Conservation (phyloP, 1,140 invertebrate species). For the Drosophila kepulauana region DNA sequence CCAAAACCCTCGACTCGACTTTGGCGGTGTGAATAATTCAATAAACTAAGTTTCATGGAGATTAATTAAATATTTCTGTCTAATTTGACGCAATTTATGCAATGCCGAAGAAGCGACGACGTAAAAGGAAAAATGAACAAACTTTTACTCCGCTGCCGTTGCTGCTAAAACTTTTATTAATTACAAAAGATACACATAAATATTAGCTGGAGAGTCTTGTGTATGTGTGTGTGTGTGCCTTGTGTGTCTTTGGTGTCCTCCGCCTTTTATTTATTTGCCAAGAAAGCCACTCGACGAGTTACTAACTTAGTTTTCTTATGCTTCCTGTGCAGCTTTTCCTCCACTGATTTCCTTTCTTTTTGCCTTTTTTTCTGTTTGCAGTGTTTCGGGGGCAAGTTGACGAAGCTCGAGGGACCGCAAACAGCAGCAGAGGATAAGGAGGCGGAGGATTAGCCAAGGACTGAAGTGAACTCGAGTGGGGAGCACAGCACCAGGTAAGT, state of each 20-base stretch:
- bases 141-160: slow-evolving; percentile 43
- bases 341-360: neutral
- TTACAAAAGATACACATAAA: slow-evolving; percentile 80
- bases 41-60: slow-evolving; percentile 77
- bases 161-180: slow-evolving; percentile 80
- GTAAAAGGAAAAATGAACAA: slow-evolving; percentile 67
- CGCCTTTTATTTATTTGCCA: slow-evolving; percentile 33
- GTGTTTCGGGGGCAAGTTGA: slow-evolving; percentile 38
- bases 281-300: slow-evolving; percentile 61
- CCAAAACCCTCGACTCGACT: neutral
- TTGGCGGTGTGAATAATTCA: slow-evolving; percentile 70
- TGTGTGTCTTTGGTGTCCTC: neutral
- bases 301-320: slow-evolving; percentile 64
- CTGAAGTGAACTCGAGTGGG: neutral
- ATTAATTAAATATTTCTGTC: slow-evolving; percentile 84
- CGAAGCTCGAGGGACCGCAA: slow-evolving; percentile 35
- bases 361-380: slow-evolving; percentile 23
- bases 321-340: slow-evolving; percentile 29
- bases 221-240: too few relatives aligned
- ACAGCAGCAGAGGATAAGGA: neutral
- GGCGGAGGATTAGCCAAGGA: slow-evolving; percentile 52
- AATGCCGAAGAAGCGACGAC: slow-evolving; percentile 25
- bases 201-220: slow-evolving; percentile 43
- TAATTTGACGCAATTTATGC: slow-evolving; percentile 83
- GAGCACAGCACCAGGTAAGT: slow-evolving; percentile 2